These are phyloP conservation scores for Gasterosteus nipponicus DNA, from an alignment of 2,113 vertebrate species.

Conservation along the genomic window DNA sequence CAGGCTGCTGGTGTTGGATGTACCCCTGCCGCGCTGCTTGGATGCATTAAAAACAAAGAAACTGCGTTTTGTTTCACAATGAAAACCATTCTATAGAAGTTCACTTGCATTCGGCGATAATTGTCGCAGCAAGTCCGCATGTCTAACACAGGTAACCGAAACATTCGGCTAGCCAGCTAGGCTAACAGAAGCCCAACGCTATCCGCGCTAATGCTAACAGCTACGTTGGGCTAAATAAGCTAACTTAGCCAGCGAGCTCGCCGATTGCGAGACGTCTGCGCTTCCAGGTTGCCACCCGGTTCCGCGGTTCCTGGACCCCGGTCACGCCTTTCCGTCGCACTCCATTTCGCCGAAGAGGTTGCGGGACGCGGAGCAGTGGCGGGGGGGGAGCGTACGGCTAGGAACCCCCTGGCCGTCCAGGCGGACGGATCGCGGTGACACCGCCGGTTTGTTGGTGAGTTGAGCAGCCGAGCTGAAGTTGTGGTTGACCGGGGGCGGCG, in stretches of 20 bases:
- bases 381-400: conserved; percentile 65
- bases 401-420: conserved; percentile 75
- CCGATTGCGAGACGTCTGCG: conserved; percentile 47
- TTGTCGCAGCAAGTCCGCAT: background rate
- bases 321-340: background rate
- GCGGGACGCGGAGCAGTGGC: conserved; percentile 78
- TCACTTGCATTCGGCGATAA: background rate
- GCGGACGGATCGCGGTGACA: conserved; percentile 80
- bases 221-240: conserved; percentile 54
- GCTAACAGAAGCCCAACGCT: conserved; percentile 64
- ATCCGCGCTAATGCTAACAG: conserved; percentile 53
- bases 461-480: conserved; percentile 30
- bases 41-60: conserved; percentile 43
- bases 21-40: conserved; percentile 3
- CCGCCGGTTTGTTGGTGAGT: conserved; percentile 78
- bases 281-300: conserved; percentile 16
- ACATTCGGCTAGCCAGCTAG: conserved; percentile 36
- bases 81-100: background rate
- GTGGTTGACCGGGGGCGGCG: conserved; percentile 27
- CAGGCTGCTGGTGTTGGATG: conserved; percentile 59
- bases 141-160: conserved; percentile 17
- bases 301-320: conserved; percentile 3
- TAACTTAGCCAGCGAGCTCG: conserved; percentile 51
- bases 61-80: background rate
- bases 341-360: conserved; percentile 48